Evolutionary conservation across 2,113 vertebrate species (phyloP).

Genomic region (Oophaga pumilio): DNA sequence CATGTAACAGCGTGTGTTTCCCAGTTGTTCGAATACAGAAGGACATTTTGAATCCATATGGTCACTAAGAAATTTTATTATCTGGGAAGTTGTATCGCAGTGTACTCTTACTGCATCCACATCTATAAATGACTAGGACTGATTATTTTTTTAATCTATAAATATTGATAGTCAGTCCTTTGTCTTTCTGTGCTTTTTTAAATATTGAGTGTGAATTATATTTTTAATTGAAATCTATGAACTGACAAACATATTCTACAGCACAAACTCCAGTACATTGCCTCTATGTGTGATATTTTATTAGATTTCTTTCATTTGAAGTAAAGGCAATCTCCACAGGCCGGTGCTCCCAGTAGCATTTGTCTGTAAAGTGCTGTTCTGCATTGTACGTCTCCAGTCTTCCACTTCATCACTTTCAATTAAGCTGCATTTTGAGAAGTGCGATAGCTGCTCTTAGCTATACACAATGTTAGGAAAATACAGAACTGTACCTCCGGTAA

Average conservation of each 20-base stretch:
- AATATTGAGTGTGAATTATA: background rate
- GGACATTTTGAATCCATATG: background rate
- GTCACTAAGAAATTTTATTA: background rate
- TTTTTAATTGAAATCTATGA: background rate
- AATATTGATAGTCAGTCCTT: background rate
- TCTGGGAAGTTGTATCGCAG: background rate
- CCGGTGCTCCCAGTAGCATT: slow-evolving; percentile 62
- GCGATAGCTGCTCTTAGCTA: slow-evolving; percentile 56
- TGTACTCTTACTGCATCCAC: background rate
- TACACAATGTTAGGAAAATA: slow-evolving; percentile 45
- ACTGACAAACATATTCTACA: slow-evolving; percentile 4
- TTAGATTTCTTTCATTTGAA: slow-evolving; percentile 5
- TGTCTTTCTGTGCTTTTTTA: background rate
- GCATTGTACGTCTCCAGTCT: slow-evolving; percentile 62
- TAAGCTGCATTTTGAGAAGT: slow-evolving; percentile 51
- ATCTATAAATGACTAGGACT: background rate
- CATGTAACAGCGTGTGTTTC: background rate
- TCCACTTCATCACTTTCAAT: slow-evolving; percentile 70
- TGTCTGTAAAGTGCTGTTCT: slow-evolving; percentile 56
- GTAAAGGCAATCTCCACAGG: slow-evolving; percentile 27
- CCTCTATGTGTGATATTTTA: slow-evolving; percentile 30
- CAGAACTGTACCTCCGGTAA: background rate
- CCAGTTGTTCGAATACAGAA: background rate
- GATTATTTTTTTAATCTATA: background rate
- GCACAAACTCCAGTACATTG: slow-evolving; percentile 23